Evolutionary conservation across 2,113 vertebrate genomes (phyloP).

Genomic region (Laticauda colubrina): DNA sequence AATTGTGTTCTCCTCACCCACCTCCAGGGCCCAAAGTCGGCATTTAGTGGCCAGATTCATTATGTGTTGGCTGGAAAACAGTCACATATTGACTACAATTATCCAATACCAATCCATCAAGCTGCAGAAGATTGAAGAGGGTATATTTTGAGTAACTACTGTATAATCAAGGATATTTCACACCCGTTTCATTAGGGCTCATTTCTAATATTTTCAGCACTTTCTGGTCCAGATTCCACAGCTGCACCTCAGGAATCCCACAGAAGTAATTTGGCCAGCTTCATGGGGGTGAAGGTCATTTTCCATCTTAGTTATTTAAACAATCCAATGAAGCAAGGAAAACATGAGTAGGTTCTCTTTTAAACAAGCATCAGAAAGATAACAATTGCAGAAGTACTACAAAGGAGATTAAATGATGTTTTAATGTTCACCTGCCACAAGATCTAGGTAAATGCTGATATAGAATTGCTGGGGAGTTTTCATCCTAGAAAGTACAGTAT

Average conservation of each 20-base stretch:
- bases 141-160: neutral
- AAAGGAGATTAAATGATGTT: neutral
- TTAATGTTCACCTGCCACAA: neutral
- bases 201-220: neutral
- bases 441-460: neutral
- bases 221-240: neutral
- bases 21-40: neutral
- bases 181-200: neutral
- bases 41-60: neutral
- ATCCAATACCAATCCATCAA: conserved; percentile 1
- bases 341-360: neutral
- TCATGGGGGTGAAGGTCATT: neutral
- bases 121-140: neutral
- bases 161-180: neutral
- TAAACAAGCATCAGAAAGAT: neutral
- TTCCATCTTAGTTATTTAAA: neutral
- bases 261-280: neutral
- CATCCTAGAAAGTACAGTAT: neutral
- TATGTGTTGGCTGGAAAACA: neutral
- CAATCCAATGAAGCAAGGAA: neutral
- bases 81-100: conserved; percentile 10
- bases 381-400: neutral
- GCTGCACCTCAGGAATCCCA: neutral
- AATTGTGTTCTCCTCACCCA: neutral
- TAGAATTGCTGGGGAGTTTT: neutral